Percentiles rank a stretch among this genome's conserved stretches.
Evolutionary conservation across 2,888 invertebrate species (phyloP).

Genomic region (Disparrhopalites patrizii): DNA sequence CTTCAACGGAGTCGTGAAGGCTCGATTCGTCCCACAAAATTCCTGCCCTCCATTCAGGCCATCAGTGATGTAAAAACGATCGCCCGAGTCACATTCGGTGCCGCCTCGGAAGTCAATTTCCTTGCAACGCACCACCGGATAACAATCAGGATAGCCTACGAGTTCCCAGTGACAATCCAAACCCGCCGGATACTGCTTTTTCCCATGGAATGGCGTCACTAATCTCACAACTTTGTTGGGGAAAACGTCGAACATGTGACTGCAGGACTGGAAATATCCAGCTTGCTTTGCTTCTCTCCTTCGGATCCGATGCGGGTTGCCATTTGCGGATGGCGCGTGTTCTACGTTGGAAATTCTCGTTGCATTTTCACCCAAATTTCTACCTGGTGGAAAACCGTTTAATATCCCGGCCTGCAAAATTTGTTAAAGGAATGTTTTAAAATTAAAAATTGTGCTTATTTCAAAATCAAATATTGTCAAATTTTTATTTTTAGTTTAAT

Average conservation of each 20-base stretch:
- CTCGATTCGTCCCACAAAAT: slow-evolving; percentile 8
- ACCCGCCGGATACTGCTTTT: slow-evolving; percentile 2
- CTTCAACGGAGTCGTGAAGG: neutral
- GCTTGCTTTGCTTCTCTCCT: no score
- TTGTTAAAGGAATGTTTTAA: no score
- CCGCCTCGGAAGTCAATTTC: neutral
- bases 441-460: no score
- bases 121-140: neutral
- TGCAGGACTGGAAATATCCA: no score
- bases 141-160: neutral
- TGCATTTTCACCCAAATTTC: no score
- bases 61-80: neutral
- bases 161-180: slow-evolving; percentile 11
- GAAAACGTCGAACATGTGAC: neutral
- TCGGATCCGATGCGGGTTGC: no score
- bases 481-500: no score
- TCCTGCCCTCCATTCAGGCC: neutral
- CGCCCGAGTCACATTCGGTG: neutral
- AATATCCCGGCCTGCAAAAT: no score
- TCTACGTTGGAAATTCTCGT: no score
- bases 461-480: no score
- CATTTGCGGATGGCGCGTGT: no score
- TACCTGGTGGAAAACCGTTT: no score
- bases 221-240: neutral
- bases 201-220: neutral